A percentile compares a stretch with the other conserved stretches of the same genome.
phyloP scores from a whole-genome alignment of 2,797 vertebrate genomes.

The Catamblyrhynchus diadema region DNA sequence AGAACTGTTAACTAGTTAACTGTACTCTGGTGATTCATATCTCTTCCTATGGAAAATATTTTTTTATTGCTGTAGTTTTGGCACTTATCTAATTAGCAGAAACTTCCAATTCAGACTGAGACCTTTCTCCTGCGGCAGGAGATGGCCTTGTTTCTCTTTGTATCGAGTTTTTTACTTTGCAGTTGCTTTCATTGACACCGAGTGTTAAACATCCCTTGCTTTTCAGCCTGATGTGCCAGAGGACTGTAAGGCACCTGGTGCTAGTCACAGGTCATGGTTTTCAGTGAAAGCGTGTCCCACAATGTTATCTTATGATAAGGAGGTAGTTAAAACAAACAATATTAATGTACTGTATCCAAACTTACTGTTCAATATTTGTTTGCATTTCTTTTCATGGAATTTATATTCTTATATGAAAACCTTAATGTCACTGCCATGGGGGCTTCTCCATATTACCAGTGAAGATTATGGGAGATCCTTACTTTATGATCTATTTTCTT shows the following conservation, averaged over 20 bases:
- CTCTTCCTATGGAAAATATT: neutral
- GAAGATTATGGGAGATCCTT: neutral
- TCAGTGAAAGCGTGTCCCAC: neutral
- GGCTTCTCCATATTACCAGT: neutral
- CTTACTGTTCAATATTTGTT: neutral
- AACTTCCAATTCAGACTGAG: neutral
- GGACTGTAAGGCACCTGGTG: neutral
- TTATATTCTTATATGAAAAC: conserved; percentile 8
- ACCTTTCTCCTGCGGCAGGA: neutral
- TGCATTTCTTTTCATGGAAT: conserved; percentile 7
- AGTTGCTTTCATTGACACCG: neutral
- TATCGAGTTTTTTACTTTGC: neutral
- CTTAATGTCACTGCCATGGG: neutral
- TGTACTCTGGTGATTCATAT: neutral
- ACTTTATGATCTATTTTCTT: conserved; percentile 8
- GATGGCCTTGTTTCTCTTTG: neutral
- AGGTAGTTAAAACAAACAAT: neutral
- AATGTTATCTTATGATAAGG: conserved; percentile 16
- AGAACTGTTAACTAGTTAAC: neutral
- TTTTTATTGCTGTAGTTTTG: neutral
- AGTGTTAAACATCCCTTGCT: neutral
- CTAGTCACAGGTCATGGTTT: neutral
- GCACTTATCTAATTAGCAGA: neutral
- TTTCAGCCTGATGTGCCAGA: accelerated
- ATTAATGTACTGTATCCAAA: neutral